Evolutionary conservation across 2,888 invertebrate species (phyloP).

Genomic region (Anoncus sp.): DNA sequence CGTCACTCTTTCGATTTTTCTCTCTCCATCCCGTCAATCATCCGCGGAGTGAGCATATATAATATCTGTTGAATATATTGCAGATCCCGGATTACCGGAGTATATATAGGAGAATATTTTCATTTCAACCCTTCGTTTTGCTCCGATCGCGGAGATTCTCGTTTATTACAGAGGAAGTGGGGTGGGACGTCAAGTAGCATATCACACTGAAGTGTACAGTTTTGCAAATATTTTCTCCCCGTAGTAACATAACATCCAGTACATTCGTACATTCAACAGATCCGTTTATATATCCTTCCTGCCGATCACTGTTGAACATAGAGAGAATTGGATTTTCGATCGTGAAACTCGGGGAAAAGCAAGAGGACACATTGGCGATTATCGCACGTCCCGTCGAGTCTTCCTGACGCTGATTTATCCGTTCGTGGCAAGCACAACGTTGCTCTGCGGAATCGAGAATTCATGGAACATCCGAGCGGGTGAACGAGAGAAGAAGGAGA

Average conservation of each 20-base stretch:
- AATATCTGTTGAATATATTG: constrained; percentile 25
- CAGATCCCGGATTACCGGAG: background rate
- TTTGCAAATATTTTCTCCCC: constrained; percentile 2
- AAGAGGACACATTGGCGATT: constrained; percentile 17
- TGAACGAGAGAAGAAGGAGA: background rate
- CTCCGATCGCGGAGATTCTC: background rate
- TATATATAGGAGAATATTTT: constrained; percentile 4
- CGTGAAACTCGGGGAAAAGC: constrained; percentile 19
- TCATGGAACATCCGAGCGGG: constrained; percentile 39
- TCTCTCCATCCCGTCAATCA: constrained; percentile 32
- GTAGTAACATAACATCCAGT: too few relatives aligned
- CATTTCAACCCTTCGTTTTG: constrained; percentile 13
- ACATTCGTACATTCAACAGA: constrained; percentile 20
- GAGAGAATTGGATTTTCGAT: constrained; percentile 12
- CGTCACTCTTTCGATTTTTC: constrained; percentile 22
- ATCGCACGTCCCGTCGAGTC: constrained; percentile 32
- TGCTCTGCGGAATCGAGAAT: constrained; percentile 33
- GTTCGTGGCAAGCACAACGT: background rate
- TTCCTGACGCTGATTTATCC: constrained; percentile 33
- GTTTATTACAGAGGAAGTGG: constrained; percentile 6
- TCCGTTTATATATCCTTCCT: background rate
- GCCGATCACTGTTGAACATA: constrained; percentile 10
- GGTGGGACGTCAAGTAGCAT: background rate
- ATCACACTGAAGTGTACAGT: background rate
- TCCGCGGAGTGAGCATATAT: constrained; percentile 12